phyloP scores from a whole-genome alignment of 2,113 vertebrate genomes.

The Ancistrus triradiatus region DNA sequence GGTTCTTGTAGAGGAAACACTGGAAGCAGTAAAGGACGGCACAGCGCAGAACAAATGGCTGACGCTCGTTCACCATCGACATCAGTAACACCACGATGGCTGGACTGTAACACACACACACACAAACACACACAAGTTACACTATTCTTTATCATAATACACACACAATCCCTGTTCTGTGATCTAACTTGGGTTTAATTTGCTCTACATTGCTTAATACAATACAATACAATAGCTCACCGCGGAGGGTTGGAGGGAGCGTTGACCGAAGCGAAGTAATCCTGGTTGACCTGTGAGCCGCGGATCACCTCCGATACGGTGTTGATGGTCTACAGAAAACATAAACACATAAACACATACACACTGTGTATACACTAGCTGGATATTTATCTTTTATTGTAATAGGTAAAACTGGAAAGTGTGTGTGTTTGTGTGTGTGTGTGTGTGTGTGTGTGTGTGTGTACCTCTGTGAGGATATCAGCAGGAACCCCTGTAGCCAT shows the following conservation, averaged over 20 bases:
- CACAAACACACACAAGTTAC: background rate
- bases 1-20: slow-evolving; percentile 96
- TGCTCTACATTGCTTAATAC: too few species aligned
- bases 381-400: background rate
- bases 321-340: slow-evolving; percentile 83
- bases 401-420: too few species aligned
- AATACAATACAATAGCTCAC: too few species aligned
- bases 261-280: slow-evolving; percentile 97
- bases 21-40: slow-evolving; percentile 98
- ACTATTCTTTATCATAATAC: background rate
- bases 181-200: too few species aligned
- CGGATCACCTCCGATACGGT: slow-evolving; percentile 97
- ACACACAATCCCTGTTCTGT: background rate
- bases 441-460: background rate
- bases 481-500: slow-evolving; percentile 96
- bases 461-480: slow-evolving; percentile 94
- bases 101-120: slow-evolving; percentile 66
- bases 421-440: slow-evolving; percentile 10
- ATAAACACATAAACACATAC: slow-evolving; percentile 12
- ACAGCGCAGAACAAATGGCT: slow-evolving; percentile 93
- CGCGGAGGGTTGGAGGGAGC: slow-evolving; percentile 95
- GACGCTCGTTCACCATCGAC: slow-evolving; percentile 98
- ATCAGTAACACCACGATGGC: slow-evolving; percentile 96
- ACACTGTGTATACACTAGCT: background rate
- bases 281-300: slow-evolving; percentile 92